Evolutionary conservation across 2,797 vertebrate species (phyloP).

Genomic region (Macrochelys suwanniensis): DNA sequence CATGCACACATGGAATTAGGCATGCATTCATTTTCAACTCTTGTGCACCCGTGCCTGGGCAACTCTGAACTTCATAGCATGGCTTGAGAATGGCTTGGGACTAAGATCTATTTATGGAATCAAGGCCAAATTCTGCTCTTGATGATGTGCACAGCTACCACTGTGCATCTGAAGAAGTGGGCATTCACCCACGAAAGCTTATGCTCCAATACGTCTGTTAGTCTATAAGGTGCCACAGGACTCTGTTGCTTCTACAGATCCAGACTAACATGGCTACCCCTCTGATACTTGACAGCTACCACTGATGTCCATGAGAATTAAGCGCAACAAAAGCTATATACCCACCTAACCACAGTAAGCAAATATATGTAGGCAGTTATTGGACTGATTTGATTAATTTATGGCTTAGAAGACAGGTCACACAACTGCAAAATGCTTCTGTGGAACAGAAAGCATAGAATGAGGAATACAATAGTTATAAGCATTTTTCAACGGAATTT

Average conservation of each 20-base stretch:
- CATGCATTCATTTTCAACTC: not conserved
- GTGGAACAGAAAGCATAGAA: not conserved
- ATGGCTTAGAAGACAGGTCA: not conserved
- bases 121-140: conserved; percentile 3
- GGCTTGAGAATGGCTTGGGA: not conserved
- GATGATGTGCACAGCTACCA: fast-evolving
- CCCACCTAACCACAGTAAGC: not conserved
- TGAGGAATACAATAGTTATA: not conserved
- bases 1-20: not conserved
- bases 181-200: too few species aligned
- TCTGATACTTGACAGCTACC: not conserved
- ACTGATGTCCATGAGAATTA: not conserved
- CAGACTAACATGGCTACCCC: too few species aligned
- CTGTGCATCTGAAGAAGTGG: too few species aligned
- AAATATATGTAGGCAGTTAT: not conserved
- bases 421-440: not conserved
- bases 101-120: not conserved
- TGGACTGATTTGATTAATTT: not conserved
- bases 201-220: too few species aligned
- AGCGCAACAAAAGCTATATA: fast-evolving
- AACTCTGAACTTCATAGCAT: not conserved
- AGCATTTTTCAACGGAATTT: not conserved
- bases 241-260: too few species aligned
- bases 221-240: too few species aligned
- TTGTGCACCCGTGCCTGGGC: fast-evolving